Percentiles rank a stretch among this genome's conserved stretches.
phyloP scores from a whole-genome alignment of 2,113 vertebrate species.

The Macaca fascicularis region DNA sequence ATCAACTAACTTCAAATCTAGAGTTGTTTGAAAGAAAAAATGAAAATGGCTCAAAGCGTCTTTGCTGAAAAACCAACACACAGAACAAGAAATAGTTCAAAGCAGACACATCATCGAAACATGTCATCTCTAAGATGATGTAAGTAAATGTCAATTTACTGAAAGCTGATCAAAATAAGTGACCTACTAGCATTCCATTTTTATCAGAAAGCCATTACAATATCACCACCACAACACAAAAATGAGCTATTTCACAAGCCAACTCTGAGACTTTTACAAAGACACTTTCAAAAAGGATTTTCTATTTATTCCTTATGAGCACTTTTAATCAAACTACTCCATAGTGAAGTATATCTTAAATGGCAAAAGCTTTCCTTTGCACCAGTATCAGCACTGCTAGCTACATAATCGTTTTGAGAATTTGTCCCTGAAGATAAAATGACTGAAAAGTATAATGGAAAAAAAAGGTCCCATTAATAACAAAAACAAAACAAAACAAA shows the following conservation, averaged over 20 bases:
- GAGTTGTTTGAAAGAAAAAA: background rate
- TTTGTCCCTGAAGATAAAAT: conserved; percentile 16
- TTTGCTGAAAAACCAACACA: conserved; percentile 12
- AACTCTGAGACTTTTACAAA: background rate
- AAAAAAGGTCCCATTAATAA: background rate
- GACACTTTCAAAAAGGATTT: background rate
- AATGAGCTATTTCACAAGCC: background rate
- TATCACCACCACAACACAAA: background rate
- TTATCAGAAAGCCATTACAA: background rate
- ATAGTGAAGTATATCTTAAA: background rate
- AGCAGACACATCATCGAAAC: background rate
- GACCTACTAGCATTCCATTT: background rate
- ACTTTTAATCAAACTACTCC: background rate
- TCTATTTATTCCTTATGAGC: background rate
- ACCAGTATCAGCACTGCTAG: background rate
- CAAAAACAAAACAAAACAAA: background rate
- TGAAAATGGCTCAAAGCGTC: background rate
- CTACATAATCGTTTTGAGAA: background rate
- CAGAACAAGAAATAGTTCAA: background rate
- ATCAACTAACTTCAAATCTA: conserved; percentile 36
- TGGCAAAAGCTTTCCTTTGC: background rate
- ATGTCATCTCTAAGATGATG: background rate
- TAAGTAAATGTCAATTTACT: background rate
- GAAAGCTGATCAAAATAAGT: background rate
- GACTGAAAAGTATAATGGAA: background rate